Evolutionary conservation across 2,888 invertebrate genomes (phyloP).

Genomic region (Boloria selene): DNA sequence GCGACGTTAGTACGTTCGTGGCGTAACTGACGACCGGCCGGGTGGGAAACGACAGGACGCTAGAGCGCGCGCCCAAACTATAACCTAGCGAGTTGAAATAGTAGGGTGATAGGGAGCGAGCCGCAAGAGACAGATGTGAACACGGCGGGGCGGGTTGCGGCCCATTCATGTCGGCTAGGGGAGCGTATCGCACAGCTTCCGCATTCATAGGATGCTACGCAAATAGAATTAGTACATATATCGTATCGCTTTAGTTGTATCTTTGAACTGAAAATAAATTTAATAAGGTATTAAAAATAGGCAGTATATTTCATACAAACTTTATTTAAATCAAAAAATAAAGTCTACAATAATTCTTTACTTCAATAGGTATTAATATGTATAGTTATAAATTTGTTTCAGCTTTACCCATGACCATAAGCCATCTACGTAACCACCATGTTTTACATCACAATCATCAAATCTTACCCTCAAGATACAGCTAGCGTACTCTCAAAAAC

Average conservation of each 20-base stretch:
- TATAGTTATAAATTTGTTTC: constrained; percentile 74
- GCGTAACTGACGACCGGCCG: constrained; percentile 62
- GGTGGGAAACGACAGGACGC: constrained; percentile 60
- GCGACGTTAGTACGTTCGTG: constrained; percentile 66
- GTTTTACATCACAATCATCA: constrained; percentile 45
- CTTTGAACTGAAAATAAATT: too few species aligned
- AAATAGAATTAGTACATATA: constrained; percentile 9
- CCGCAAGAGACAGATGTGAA: constrained; percentile 53
- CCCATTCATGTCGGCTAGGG: constrained; percentile 68
- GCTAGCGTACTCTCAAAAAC: constrained; percentile 30
- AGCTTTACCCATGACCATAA: constrained; percentile 53
- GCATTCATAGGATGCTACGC: constrained; percentile 54
- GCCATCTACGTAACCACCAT: constrained; percentile 41
- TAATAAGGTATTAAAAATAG: constrained; percentile 35
- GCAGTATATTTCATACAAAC: constrained; percentile 74
- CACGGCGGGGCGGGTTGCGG: constrained; percentile 59
- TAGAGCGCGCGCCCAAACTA: constrained; percentile 71
- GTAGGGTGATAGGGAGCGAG: constrained; percentile 61
- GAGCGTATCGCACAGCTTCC: constrained; percentile 58
- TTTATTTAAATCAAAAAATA: constrained; percentile 83
- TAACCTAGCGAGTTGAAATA: constrained; percentile 73
- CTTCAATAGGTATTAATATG: constrained; percentile 64
- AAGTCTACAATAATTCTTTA: constrained; percentile 78
- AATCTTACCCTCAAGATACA: constrained; percentile 49
- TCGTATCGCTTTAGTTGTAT: background rate